phyloP scores from a whole-genome alignment of 2,113 vertebrate species.

The Bujurquina vittata region DNA sequence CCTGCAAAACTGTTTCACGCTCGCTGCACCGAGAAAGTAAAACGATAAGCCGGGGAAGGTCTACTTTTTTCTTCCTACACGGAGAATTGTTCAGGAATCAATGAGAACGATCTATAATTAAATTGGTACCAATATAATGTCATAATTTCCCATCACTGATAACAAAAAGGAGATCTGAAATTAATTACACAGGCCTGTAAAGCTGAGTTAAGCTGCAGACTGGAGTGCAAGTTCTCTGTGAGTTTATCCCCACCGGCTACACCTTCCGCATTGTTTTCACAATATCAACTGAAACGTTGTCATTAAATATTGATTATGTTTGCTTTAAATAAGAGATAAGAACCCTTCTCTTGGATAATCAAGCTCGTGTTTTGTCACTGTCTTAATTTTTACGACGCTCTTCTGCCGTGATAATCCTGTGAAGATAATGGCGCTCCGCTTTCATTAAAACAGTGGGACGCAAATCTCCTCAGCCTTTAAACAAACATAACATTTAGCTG shows the following conservation, averaged over 20 bases:
- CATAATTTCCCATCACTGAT: neutral
- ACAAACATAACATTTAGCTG: slow-evolving; percentile 19
- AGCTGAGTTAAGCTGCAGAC: neutral
- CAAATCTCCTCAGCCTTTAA: slow-evolving; percentile 26
- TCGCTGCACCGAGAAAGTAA: neutral
- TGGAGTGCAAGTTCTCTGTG: neutral
- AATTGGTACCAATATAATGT: neutral
- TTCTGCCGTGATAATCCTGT: neutral
- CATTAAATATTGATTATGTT: neutral
- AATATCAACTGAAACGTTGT: neutral
- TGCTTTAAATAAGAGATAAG: neutral
- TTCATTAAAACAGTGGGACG: neutral
- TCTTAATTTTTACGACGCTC: neutral
- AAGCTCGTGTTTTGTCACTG: neutral
- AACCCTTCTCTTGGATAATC: neutral
- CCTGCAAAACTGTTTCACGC: neutral
- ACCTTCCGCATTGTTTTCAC: neutral
- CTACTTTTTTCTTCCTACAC: neutral
- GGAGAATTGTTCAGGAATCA: neutral
- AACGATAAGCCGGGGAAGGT: neutral
- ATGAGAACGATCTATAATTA: slow-evolving; percentile 5
- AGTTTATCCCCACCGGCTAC: neutral
- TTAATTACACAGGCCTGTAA: neutral
- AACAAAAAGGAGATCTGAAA: neutral
- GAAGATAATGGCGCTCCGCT: neutral